Evolutionary conservation across 2,888 invertebrate species (phyloP).

Genomic region (Gandaritis pyraliata): DNA sequence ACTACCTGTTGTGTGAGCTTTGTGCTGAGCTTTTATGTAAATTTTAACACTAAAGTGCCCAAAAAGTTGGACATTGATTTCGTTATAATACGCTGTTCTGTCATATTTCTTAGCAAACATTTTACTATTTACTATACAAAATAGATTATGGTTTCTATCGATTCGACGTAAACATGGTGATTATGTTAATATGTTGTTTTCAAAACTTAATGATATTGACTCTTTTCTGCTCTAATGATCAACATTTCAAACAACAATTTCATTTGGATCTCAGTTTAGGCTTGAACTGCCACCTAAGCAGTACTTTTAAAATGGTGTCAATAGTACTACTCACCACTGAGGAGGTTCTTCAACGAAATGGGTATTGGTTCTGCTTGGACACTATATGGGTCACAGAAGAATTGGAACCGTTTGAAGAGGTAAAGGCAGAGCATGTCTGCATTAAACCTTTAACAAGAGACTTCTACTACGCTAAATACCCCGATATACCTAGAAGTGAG

Average conservation of each 20-base stretch:
- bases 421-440: conserved; percentile 66
- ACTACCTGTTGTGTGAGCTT: conserved; percentile 33
- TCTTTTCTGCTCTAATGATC: conserved; percentile 19
- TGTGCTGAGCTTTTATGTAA: conserved; percentile 41
- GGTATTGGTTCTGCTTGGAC: conserved; percentile 73
- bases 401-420: conserved; percentile 76
- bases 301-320: conserved; percentile 65
- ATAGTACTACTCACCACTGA: conserved; percentile 72
- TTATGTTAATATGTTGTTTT: conserved; percentile 44
- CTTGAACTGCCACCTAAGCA: conserved; percentile 4
- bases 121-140: neutral
- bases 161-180: conserved; percentile 44
- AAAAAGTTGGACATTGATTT: conserved; percentile 47
- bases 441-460: conserved; percentile 72
- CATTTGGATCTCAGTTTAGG: conserved; percentile 19
- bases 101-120: conserved; percentile 3
- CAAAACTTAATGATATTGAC: conserved; percentile 32
- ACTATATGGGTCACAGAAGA: conserved; percentile 72
- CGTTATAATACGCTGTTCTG: conserved; percentile 38
- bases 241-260: conserved; percentile 24
- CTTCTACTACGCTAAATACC: conserved; percentile 70
- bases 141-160: neutral
- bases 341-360: conserved; percentile 72
- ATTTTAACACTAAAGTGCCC: conserved; percentile 29
- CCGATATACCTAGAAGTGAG: conserved; percentile 77